A percentile compares a stretch with the other conserved stretches of the same genome.
Conservation (phyloP, 2,888 invertebrate species). For the Cheilosia variabilis region DNA sequence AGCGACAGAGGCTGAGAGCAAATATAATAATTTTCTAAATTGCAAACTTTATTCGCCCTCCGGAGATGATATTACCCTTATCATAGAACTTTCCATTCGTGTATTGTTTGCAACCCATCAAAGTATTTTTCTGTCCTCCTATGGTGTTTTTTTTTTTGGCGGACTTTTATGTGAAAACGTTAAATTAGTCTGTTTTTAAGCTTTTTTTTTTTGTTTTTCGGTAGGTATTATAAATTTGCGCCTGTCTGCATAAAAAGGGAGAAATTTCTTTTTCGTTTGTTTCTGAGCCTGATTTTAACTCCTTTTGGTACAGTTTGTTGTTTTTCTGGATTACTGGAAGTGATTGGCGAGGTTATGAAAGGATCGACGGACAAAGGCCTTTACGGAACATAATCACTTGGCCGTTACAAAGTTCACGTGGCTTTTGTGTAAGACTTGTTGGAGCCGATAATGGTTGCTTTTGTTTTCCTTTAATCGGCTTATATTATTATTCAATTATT, state of each 20-base stretch:
- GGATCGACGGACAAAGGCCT: neutral
- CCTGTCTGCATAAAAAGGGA: slow-evolving; percentile 9
- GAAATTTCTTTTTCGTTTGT: slow-evolving; percentile 1
- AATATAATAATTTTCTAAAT: slow-evolving; percentile 70
- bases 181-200: slow-evolving; percentile 31
- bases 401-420: neutral
- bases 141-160: neutral
- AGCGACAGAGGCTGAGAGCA: slow-evolving; percentile 19
- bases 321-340: slow-evolving; percentile 15
- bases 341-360: neutral
- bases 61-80: slow-evolving; percentile 58
- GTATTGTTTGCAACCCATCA: slow-evolving; percentile 22
- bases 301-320: neutral
- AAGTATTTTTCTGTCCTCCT: neutral
- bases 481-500: slow-evolving; percentile 32
- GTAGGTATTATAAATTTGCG: slow-evolving; percentile 33
- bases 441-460: slow-evolving; percentile 33
- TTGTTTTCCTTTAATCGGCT: slow-evolving; percentile 45
- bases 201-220: neutral
- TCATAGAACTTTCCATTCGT: slow-evolving; percentile 40
- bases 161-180: slow-evolving; percentile 5
- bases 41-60: slow-evolving; percentile 60
- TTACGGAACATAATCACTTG: slow-evolving; percentile 1
- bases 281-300: neutral
- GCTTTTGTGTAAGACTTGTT: slow-evolving; percentile 27